Evolutionary conservation across 2,888 invertebrate species (phyloP).

Genomic region (Phlogophora meticulosa): DNA sequence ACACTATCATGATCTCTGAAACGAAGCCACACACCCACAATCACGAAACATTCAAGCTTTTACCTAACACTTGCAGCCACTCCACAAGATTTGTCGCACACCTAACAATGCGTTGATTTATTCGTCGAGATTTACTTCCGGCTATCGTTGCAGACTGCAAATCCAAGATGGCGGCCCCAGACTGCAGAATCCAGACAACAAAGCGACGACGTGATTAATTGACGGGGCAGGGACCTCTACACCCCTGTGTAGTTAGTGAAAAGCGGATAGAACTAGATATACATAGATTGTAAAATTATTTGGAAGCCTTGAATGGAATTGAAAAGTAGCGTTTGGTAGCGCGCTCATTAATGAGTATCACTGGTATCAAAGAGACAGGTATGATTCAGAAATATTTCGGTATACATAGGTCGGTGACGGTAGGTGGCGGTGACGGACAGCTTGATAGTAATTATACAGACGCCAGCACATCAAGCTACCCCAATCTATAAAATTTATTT

Average conservation of each 20-base stretch:
- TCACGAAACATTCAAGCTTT: neutral
- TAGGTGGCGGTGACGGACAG: too few relatives aligned
- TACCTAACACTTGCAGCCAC: neutral
- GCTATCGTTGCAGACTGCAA: conserved; percentile 55
- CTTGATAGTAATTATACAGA: too few relatives aligned
- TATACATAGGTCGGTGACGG: too few relatives aligned
- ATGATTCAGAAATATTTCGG: neutral
- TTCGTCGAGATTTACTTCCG: conserved; percentile 50
- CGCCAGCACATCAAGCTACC: too few relatives aligned
- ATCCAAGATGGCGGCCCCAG: conserved; percentile 38
- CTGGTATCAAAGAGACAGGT: neutral
- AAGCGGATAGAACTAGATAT: conserved; percentile 11
- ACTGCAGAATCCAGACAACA: conserved; percentile 57
- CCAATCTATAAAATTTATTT: too few relatives aligned
- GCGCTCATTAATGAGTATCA: neutral
- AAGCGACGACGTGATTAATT: conserved; percentile 55
- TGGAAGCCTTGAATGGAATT: conserved; percentile 10
- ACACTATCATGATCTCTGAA: neutral
- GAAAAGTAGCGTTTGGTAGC: neutral
- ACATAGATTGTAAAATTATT: too few relatives aligned
- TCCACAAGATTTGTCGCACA: conserved; percentile 37
- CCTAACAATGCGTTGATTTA: conserved; percentile 52
- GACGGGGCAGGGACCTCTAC: conserved; percentile 44
- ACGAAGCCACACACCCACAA: neutral
- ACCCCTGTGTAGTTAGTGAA: conserved; percentile 36